A percentile compares a stretch with the other conserved stretches of the same genome.
Conservation (phyloP, 92 coral and sea anemone genomes). For the Heliopora coerulea region DNA sequence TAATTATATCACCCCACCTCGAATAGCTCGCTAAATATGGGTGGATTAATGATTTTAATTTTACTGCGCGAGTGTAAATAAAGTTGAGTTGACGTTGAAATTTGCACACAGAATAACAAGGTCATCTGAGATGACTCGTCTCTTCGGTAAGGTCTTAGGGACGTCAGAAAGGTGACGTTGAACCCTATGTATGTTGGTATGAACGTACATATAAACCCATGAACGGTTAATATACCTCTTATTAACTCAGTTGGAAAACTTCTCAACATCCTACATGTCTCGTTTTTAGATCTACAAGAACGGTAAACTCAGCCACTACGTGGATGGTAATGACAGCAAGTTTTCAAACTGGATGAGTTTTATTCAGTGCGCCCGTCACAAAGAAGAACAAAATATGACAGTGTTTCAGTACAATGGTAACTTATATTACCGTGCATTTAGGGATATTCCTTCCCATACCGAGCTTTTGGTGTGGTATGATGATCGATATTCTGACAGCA, state of each 20-base stretch:
- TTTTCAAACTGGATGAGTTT: conserved; percentile 95
- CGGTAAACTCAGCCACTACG: conserved; percentile 84
- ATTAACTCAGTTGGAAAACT: not conserved
- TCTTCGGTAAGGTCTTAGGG: too few relatives aligned
- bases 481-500: conserved; percentile 86
- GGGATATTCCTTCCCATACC: conserved; percentile 69
- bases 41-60: too few relatives aligned
- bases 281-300: conserved; percentile 92
- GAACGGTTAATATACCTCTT: not conserved
- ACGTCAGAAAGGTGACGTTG: too few relatives aligned
- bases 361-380: conserved; percentile 90
- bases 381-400: conserved; percentile 94
- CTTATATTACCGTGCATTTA: conserved; percentile 83
- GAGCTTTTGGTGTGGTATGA: conserved; percentile 95
- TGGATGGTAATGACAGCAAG: conserved; percentile 76
- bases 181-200: too few relatives aligned
- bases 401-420: conserved; percentile 93
- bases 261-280: not conserved
- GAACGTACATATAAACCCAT: too few relatives aligned
- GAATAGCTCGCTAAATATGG: too few relatives aligned
- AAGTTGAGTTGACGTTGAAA: too few relatives aligned
- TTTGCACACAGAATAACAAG: too few relatives aligned
- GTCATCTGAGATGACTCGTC: too few relatives aligned
- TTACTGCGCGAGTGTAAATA: too few relatives aligned
- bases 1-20: too few relatives aligned